phyloP scores from a whole-genome alignment of 1,140 invertebrate genomes.

The Paraescarpia echinospica region DNA sequence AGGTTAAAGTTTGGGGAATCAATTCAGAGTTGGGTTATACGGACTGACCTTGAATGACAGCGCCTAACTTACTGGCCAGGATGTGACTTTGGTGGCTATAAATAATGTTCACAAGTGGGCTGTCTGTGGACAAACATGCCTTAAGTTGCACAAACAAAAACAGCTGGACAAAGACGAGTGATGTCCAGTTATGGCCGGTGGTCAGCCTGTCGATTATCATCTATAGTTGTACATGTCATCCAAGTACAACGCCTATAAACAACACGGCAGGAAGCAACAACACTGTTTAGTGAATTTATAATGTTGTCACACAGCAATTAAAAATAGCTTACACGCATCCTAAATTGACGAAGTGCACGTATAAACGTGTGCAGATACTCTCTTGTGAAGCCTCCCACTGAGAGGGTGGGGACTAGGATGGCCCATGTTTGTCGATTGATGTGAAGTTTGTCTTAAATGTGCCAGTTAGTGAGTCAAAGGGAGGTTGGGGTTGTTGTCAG shows the following conservation, averaged over 20 bases:
- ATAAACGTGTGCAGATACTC: not conserved
- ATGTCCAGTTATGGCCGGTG: not conserved
- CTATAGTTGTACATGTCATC: not conserved
- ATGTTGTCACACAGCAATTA: not conserved
- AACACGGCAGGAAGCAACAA: not conserved
- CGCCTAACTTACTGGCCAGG: not conserved
- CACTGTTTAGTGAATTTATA: not conserved
- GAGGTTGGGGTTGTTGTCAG: not conserved
- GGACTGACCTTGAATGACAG: not conserved
- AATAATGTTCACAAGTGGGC: not conserved
- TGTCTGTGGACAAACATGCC: not conserved
- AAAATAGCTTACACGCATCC: not conserved
- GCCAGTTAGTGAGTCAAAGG: not conserved
- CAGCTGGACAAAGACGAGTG: not conserved
- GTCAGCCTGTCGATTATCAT: not conserved
- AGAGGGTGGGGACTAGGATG: not conserved
- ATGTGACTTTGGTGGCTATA: not conserved
- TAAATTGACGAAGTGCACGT: not conserved
- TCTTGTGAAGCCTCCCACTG: not conserved
- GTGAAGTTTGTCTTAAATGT: not conserved
- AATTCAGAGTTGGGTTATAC: not conserved
- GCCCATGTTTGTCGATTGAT: not conserved
- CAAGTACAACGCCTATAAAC: not conserved
- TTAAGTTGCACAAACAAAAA: not conserved
- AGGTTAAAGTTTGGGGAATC: not conserved